Evolutionary conservation across 2,888 invertebrate genomes (phyloP).

Genomic region (Chaetogeoica ovagalla): DNA sequence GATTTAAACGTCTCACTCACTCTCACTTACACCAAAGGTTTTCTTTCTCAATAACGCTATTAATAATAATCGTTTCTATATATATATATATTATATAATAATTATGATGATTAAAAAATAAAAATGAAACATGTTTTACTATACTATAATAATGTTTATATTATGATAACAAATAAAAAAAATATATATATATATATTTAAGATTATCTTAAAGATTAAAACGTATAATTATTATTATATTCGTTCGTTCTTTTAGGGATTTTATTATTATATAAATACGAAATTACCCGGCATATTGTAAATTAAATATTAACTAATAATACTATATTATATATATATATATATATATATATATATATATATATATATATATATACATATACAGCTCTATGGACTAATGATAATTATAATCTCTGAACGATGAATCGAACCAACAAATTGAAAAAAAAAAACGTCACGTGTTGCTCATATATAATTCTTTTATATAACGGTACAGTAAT

Average conservation of each 20-base stretch:
- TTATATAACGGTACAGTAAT: background rate
- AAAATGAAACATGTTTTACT: slow-evolving; percentile 46
- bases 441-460: slow-evolving; percentile 21
- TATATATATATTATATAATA: slow-evolving; percentile 25
- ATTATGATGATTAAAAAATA: slow-evolving; percentile 38
- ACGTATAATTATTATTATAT: slow-evolving; percentile 33
- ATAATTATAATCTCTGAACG: slow-evolving; percentile 31
- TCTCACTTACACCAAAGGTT: slow-evolving; percentile 53
- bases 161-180: slow-evolving; percentile 52
- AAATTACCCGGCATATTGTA: slow-evolving; percentile 35
- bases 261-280: slow-evolving; percentile 39
- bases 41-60: slow-evolving; percentile 52
- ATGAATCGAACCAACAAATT: slow-evolving; percentile 22
- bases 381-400: slow-evolving; percentile 21
- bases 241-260: slow-evolving; percentile 29
- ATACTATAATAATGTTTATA: slow-evolving; percentile 51
- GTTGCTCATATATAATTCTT: slow-evolving; percentile 16
- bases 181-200: slow-evolving; percentile 32
- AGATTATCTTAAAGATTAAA: slow-evolving; percentile 41
- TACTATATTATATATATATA: slow-evolving; percentile 24
- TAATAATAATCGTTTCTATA: slow-evolving; percentile 52
- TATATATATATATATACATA: slow-evolving; percentile 19
- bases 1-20: slow-evolving; percentile 50
- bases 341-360: too few relatives aligned
- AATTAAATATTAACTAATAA: slow-evolving; percentile 43